Evolutionary conservation across 1,140 invertebrate species (phyloP).

Genomic region (Idris sp.): DNA sequence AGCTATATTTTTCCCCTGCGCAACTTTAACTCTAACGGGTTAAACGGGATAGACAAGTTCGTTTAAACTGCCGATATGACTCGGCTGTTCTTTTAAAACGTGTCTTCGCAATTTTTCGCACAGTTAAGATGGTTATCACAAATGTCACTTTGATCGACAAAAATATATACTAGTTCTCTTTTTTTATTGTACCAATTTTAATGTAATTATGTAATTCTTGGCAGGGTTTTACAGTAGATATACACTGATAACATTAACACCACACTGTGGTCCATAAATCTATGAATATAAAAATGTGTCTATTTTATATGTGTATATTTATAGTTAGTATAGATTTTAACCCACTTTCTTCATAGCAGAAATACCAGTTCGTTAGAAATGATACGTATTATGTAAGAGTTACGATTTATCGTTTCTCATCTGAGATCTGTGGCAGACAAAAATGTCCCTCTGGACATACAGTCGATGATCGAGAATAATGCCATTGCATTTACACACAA

Average conservation of each 20-base stretch:
- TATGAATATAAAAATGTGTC: constrained; percentile 34
- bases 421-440: constrained; percentile 30
- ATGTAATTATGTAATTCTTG: no score
- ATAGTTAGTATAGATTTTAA: constrained; percentile 28
- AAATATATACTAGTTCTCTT: neutral
- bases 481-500: constrained; percentile 25
- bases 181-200: no score
- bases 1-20: constrained; percentile 64
- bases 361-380: constrained; percentile 57
- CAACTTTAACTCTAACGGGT: constrained; percentile 67
- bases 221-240: neutral
- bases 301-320: neutral
- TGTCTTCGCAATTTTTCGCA: constrained; percentile 47
- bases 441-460: constrained; percentile 39
- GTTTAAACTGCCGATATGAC: constrained; percentile 43
- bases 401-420: constrained; percentile 54
- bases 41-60: constrained; percentile 69
- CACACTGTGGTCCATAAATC: constrained; percentile 40
- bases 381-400: constrained; percentile 47
- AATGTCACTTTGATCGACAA: constrained; percentile 18
- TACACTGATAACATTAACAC: constrained; percentile 24
- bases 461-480: constrained; percentile 13
- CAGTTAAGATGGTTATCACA: constrained; percentile 35
- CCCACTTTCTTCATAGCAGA: constrained; percentile 53
- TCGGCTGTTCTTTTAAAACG: constrained; percentile 41